Conservation (phyloP, 2,888 invertebrate species). For the Rhopalosiphum nymphaeae region DNA sequence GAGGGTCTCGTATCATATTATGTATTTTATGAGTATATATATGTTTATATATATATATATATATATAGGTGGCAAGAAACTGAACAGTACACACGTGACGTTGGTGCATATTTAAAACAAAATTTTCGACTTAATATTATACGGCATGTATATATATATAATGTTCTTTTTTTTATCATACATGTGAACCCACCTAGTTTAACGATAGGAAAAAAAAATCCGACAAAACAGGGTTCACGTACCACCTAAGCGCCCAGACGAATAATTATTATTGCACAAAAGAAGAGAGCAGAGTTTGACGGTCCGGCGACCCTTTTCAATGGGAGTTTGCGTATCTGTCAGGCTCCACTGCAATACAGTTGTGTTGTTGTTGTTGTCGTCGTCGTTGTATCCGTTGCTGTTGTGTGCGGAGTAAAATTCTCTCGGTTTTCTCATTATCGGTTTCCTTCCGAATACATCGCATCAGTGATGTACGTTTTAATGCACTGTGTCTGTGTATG, state of each 20-base stretch:
- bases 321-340: constrained; percentile 51
- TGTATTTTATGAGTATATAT: background rate
- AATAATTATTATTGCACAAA: constrained; percentile 59
- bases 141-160: background rate
- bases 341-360: constrained; percentile 13
- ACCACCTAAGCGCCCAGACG: constrained; percentile 38
- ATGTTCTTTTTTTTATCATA: constrained; percentile 34
- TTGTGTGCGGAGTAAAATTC: background rate
- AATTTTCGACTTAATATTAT: background rate
- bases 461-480: background rate
- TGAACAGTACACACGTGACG: background rate
- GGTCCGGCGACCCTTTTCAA: constrained; percentile 63
- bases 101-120: background rate
- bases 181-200: background rate
- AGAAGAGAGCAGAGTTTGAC: constrained; percentile 50
- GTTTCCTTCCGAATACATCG: background rate
- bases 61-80: constrained; percentile 8
- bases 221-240: constrained; percentile 14
- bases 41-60: background rate
- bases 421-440: constrained; percentile 48
- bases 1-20: constrained; percentile 29
- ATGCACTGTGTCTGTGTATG: background rate
- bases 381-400: background rate
- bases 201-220: constrained; percentile 13
- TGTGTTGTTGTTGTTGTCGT: background rate